Conservation (phyloP, 2,113 vertebrate species). For the Chaenocephalus aceratus region DNA sequence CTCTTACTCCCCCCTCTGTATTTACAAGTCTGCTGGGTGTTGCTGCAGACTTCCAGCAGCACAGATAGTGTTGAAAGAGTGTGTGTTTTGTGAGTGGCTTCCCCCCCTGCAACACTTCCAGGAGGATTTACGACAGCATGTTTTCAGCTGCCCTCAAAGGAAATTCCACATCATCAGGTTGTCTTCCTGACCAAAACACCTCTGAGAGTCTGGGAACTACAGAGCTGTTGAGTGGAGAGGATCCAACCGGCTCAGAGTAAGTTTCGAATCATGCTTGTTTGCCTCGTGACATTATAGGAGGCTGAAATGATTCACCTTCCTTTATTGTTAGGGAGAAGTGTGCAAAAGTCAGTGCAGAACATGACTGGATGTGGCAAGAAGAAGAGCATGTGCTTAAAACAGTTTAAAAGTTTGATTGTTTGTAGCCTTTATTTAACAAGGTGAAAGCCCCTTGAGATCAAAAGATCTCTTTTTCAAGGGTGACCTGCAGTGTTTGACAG, state of each 20-base stretch:
- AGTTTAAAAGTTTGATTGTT: too few relatives aligned
- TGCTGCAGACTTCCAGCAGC: conserved; percentile 68
- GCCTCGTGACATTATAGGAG: conserved; percentile 21
- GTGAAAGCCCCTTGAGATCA: too few relatives aligned
- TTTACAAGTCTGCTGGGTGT: conserved; percentile 78
- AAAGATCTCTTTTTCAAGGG: too few relatives aligned
- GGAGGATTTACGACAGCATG: conserved; percentile 68
- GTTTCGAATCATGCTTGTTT: conserved; percentile 54
- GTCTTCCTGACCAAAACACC: conserved; percentile 59
- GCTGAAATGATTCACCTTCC: conserved; percentile 5
- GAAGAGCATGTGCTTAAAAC: background rate
- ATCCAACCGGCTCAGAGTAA: conserved; percentile 53
- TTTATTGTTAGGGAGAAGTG: background rate
- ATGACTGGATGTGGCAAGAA: background rate
- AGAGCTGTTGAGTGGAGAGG: conserved; percentile 61
- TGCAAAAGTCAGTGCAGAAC: background rate
- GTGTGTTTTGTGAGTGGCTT: conserved; percentile 45
- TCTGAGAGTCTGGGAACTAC: conserved; percentile 48
- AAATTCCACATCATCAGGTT: conserved; percentile 62
- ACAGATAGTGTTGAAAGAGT: conserved; percentile 44
- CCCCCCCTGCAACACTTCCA: conserved; percentile 38
- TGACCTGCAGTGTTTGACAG: too few relatives aligned
- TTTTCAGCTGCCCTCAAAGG: conserved; percentile 73
- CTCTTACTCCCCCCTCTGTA: conserved; percentile 52
- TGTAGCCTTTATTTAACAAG: too few relatives aligned